phyloP scores from a whole-genome alignment of 1,140 invertebrate genomes.

The Bombus pyrosoma region DNA sequence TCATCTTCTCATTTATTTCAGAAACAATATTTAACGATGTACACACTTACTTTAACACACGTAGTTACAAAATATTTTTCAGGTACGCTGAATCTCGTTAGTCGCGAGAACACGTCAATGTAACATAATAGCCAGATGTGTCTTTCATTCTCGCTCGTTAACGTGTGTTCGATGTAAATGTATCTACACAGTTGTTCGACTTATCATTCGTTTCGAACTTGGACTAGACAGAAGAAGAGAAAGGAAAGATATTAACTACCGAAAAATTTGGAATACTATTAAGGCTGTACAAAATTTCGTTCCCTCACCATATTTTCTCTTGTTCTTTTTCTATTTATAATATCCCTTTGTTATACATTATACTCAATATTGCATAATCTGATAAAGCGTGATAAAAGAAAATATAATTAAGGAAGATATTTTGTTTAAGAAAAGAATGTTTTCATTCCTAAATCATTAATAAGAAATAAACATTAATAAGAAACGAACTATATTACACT shows the following conservation, averaged over 20 bases:
- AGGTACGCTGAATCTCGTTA: slow-evolving; percentile 31
- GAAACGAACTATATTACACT: neutral
- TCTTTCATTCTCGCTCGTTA: slow-evolving; percentile 23
- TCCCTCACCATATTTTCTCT: neutral
- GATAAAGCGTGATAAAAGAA: neutral
- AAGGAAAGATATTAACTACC: neutral
- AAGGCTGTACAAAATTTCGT: neutral
- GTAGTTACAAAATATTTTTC: slow-evolving; percentile 21
- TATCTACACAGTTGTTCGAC: neutral
- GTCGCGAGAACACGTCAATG: slow-evolving; percentile 19
- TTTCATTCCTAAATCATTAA: neutral
- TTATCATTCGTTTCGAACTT: slow-evolving; percentile 1
- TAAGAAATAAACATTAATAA: neutral
- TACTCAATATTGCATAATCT: neutral
- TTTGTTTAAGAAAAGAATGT: neutral
- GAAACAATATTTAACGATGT: neutral
- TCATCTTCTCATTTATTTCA: neutral
- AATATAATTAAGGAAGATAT: neutral
- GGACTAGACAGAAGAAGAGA: slow-evolving; percentile 11
- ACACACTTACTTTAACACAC: neutral
- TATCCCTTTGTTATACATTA: neutral
- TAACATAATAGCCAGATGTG: neutral
- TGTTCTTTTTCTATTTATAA: neutral
- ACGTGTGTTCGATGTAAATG: neutral
- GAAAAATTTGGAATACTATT: neutral